These are phyloP conservation scores for Danaus melanippus DNA, from an alignment of 1,140 invertebrate genomes.

Conservation along the genomic window DNA sequence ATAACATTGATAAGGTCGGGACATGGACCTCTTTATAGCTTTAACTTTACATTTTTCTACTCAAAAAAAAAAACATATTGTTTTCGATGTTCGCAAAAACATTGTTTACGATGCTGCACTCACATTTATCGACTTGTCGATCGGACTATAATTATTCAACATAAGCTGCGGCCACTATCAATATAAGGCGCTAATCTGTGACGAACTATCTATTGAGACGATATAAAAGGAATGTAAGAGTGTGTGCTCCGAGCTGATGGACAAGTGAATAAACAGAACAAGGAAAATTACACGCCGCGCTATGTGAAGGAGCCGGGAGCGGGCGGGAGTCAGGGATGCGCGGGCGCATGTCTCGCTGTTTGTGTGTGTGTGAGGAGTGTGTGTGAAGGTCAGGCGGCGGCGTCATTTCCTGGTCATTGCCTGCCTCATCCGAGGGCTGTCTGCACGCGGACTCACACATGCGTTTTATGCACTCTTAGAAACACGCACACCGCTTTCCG, in stretches of 20 bases:
- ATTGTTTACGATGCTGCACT: too few species aligned
- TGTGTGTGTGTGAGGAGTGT: slow-evolving; percentile 30
- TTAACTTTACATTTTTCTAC: too few species aligned
- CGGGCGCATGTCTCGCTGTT: slow-evolving; percentile 19
- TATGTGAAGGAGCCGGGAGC: slow-evolving; percentile 22
- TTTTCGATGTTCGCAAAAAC: too few species aligned
- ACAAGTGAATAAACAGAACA: slow-evolving; percentile 1
- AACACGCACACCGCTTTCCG: slow-evolving; percentile 52
- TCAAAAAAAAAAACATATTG: too few species aligned
- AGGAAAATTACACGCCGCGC: slow-evolving; percentile 25
- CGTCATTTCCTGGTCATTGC: slow-evolving; percentile 74
- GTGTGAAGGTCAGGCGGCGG: slow-evolving; percentile 63
- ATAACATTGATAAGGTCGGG: not conserved
- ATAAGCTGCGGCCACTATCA: too few species aligned
- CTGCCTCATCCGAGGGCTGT: slow-evolving; percentile 49
- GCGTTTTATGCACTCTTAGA: slow-evolving; percentile 34
- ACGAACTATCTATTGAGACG: too few species aligned
- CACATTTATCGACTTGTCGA: too few species aligned
- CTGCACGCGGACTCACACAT: slow-evolving; percentile 27
- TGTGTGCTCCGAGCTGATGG: too few species aligned
- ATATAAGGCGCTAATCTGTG: too few species aligned
- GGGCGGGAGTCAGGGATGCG: slow-evolving; percentile 33
- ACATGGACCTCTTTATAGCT: too few species aligned
- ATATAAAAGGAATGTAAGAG: too few species aligned
- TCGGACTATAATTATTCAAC: too few species aligned